Conservation (phyloP, 2,113 vertebrate genomes). For the Tautogolabrus adspersus region DNA sequence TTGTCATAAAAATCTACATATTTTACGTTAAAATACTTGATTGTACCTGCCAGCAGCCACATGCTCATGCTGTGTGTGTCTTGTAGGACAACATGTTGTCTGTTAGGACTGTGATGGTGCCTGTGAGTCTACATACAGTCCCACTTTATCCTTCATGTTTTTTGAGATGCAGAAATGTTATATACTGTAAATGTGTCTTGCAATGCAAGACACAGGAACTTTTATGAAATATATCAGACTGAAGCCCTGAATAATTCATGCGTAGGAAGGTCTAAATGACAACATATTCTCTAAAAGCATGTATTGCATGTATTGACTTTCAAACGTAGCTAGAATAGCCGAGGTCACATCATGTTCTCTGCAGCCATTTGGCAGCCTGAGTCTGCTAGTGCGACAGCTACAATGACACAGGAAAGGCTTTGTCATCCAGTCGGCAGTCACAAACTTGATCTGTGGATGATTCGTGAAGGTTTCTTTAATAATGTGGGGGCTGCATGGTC, state of each 20-base stretch:
- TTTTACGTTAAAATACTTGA: no score
- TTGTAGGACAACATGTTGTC: not conserved
- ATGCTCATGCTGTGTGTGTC: not conserved
- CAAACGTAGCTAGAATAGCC: not conserved
- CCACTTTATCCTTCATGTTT: not conserved
- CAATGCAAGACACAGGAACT: conserved; percentile 1
- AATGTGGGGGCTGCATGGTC: not conserved
- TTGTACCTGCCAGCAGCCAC: not conserved
- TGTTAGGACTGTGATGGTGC: not conserved
- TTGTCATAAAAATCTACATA: no score
- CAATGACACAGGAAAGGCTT: conserved; percentile 26
- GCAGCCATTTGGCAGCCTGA: conserved; percentile 9
- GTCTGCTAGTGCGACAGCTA: conserved; percentile 1
- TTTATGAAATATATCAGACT: conserved; percentile 6
- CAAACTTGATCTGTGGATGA: conserved; percentile 17
- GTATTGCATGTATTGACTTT: conserved; percentile 38
- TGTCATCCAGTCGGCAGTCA: conserved; percentile 20
- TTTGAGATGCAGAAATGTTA: conserved; percentile 2
- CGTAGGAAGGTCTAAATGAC: conserved; percentile 31
- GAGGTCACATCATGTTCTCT: conserved; percentile 16
- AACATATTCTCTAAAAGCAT: conserved; percentile 41
- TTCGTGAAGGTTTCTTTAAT: not conserved
- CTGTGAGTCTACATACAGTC: not conserved
- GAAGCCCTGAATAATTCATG: conserved; percentile 52
- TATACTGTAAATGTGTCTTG: not conserved